Base-by-base conservation (phyloP, 2,113 vertebrate species). In the Struthio camelus region DNA sequence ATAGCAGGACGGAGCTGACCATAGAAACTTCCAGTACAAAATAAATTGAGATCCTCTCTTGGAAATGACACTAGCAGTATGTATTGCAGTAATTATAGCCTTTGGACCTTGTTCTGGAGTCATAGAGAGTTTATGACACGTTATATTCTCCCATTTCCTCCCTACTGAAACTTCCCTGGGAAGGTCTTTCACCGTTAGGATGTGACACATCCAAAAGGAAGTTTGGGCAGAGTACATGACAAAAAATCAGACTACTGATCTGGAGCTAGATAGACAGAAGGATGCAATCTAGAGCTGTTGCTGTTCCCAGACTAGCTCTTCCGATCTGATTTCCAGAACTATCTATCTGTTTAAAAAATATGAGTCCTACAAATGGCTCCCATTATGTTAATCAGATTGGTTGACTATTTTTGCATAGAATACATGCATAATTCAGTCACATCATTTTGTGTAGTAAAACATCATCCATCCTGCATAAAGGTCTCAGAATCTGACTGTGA, bases 1-100 rank as follows among this genome's bases (percentile, higher is more conserved):
- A 78, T 80, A 94, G 95, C 94, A 95, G 95, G 95, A 97, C 94
- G 82, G 76, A 97, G 61, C 89, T 95, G 87, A 95, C 89, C 93
- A 91, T 89, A 89, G 85, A 91, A 87, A 93, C 89, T 93, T 79
- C 93, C 78, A 94, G 66, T 75, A 92, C 91, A 95, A 91, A 96
- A 95, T 94, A 87, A 85, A 94, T 86, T 71, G 71, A 93, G 79
- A 93, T 78, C 81, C 87, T 96, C 90, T 86, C 89, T 93, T 97
- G 94, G 94, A 96, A 95, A 88, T 94, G 93, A 96, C 5, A 46
- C 72, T 94, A 94, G 88, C 76, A 95, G 46, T 80, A 50, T 78
- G 76, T 59, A 92, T 94, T 79, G 78, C 80, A 62, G 82, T 59
- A 95, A 95, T 42, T 85, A 96, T 88, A 96, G 96, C 94, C 96